phyloP scores from a whole-genome alignment of 2,797 vertebrate genomes.

The Eleutherodactylus coqui region DNA sequence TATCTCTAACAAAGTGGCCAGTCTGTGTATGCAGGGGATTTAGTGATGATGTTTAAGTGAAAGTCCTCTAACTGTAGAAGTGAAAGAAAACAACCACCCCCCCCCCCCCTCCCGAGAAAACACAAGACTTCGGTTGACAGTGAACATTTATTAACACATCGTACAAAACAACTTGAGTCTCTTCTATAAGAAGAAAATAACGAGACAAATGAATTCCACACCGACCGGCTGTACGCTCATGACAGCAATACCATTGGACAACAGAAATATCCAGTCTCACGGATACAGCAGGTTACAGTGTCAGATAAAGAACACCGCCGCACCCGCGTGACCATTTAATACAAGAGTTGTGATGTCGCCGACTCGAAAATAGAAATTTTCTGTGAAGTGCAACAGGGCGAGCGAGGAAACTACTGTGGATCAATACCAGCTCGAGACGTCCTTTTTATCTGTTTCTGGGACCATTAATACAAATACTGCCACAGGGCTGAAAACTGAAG shows the following conservation, averaged over 20 bases:
- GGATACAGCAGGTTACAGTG: slow-evolving; percentile 77
- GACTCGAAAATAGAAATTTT: background rate
- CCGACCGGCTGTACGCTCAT: slow-evolving; percentile 78
- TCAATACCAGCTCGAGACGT: no score
- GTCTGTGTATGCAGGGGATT: no score
- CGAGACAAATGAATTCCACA: slow-evolving; percentile 77
- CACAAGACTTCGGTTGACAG: slow-evolving; percentile 69
- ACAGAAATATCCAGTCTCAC: slow-evolving; percentile 78
- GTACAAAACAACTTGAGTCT: slow-evolving; percentile 77
- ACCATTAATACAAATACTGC: no score
- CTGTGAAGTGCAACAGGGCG: background rate
- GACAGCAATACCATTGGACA: slow-evolving; percentile 76
- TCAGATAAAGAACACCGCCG: slow-evolving; percentile 58
- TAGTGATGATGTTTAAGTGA: no score
- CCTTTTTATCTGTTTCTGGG: no score
- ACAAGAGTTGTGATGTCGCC: background rate
- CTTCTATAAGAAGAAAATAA: slow-evolving; percentile 89
- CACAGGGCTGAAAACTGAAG: no score
- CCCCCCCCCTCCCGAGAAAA: no score
- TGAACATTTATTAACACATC: slow-evolving; percentile 86
- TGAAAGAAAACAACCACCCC: background rate
- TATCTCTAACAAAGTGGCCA: no score
- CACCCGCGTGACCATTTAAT: background rate
- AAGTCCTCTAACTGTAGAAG: background rate
- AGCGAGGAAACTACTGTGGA: background rate